Evolutionary conservation across 2,797 vertebrate species (phyloP), one percentile per base, ranked within the genome.

Genomic region (Microcaecilia unicolor): DNA sequence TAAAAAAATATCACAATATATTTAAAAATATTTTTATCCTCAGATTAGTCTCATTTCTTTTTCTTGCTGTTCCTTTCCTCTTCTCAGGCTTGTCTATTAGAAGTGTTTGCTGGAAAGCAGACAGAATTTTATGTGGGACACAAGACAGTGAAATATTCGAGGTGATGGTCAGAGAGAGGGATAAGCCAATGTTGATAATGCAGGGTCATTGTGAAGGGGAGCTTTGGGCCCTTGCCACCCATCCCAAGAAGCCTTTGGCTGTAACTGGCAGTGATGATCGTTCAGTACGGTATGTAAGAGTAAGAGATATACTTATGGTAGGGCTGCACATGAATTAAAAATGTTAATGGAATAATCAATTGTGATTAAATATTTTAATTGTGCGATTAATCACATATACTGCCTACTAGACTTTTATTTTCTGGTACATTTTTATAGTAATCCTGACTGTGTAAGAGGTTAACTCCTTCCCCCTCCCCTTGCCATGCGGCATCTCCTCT

Each of bases 91-190:
- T 98, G 45, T 98, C 94, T 4, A 91, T 98, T 55, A 82, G 94
- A 47, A 95, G 92, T 1, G 95, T 98, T 25, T 98, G 92, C 59
- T 98, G 95, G 95, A 92, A 89, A 58, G 91, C 86, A 0, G 93
- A 98, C 61, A 73, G 93, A 6, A 87, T 98, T 31, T 74, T 97
- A 29, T 92, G 91, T 0, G 95, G 95, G 18, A 98, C 93, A 0
- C 95, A 98, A 58, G 95, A 98, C 80, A 93, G 95, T 6, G 95
- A 98, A 74, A 94, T 98, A 69, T 97, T 96, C 12, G 95, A 98
- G 74, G 90, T 98, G 61, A 91, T 95, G 34, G 93, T 98, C 10
- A 64, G 91, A 22, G 95, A 98, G 36, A 74, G 92, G 31, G 93
- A 98, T 62, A 96, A 96, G 39, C 95, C 95, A 0, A 76, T 94